Base-by-base conservation (phyloP, 2,888 invertebrate genomes). In the Mythimna ferrago region DNA sequence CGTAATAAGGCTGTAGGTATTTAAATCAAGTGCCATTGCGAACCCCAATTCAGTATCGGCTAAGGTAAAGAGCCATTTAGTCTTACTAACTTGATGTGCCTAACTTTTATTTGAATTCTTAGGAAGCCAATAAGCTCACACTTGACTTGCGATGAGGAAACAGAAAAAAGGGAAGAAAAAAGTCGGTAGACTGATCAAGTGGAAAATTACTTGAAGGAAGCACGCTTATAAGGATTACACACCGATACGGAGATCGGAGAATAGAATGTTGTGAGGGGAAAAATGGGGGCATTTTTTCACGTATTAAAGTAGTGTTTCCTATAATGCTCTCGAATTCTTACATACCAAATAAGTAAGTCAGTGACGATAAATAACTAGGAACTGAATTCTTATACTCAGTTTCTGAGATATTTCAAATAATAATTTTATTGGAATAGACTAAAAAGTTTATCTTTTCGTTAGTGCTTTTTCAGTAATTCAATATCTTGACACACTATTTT, bases 71-170 rank as follows among this genome's bases (percentile, higher is more conserved):
- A 84, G 87, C 85, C 88, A 90, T 90, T 92, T 90, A 87, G 84
- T 81, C 81, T 82, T 79, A 87, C 90, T 90, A 90, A 90, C 88
- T 89, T 82, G 87, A 91, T 90, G 88, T 90, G 90, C 89, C 90
- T 89, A 91, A 92, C 89, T 93, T 93, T 94, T 94, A 94, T 94
- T 93, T 93, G 92, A 93, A 93, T 93, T 93, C 93, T 93, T 91
- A 91, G 90, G 91, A 89, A 88, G 87, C 91, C 93, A 92, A 93
- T 92, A 92, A 90, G 89, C 89, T 91, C 87, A 90, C 93, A 93
- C 92, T 93, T 88, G 92, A 93, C 89, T 93, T 91, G 91, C 88
- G 87, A 89, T 86, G 87, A 84, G 88, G 88, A 89, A 88, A 86
- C 82, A 87, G 78, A 88, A 87, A 86, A 65, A 86, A 84, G 80